phyloP scores from a whole-genome alignment of 2,888 invertebrate genomes.

The Escarpia spicata region DNA sequence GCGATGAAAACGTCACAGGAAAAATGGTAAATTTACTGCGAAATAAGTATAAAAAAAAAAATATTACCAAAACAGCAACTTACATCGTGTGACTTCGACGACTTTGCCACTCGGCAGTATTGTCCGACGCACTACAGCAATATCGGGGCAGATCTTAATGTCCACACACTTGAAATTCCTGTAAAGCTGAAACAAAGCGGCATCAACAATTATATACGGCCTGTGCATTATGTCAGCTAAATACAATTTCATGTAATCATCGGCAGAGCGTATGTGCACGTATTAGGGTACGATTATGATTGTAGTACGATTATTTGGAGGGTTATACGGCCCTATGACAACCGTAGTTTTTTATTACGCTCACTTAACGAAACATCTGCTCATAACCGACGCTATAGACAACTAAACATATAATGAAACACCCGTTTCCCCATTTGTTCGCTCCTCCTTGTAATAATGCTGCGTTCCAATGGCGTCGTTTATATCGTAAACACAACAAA shows the following conservation, averaged over 20 bases:
- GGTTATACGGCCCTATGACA: neutral
- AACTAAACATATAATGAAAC: too few relatives aligned
- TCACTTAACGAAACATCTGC: too few relatives aligned
- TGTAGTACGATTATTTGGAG: neutral
- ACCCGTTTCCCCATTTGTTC: too few relatives aligned
- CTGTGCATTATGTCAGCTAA: neutral
- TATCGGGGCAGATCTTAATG: constrained; percentile 39
- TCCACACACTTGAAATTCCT: constrained; percentile 42
- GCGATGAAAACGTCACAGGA: too few relatives aligned
- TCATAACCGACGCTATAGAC: too few relatives aligned
- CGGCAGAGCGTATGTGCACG: neutral
- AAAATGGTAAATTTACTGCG: too few relatives aligned
- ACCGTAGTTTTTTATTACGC: too few relatives aligned
- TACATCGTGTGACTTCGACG: constrained; percentile 42
- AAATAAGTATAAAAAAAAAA: neutral
- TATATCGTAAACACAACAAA: too few relatives aligned
- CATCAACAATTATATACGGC: neutral
- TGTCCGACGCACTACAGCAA: constrained; percentile 42
- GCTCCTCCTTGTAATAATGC: too few relatives aligned
- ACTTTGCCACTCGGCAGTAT: constrained; percentile 38
- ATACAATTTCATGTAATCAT: neutral
- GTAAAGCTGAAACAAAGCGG: constrained; percentile 35
- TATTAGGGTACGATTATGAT: neutral
- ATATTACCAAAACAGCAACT: neutral
- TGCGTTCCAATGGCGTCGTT: too few relatives aligned